Base-by-base conservation (phyloP, 2,888 invertebrate genomes). In the Rhingia rostrata region DNA sequence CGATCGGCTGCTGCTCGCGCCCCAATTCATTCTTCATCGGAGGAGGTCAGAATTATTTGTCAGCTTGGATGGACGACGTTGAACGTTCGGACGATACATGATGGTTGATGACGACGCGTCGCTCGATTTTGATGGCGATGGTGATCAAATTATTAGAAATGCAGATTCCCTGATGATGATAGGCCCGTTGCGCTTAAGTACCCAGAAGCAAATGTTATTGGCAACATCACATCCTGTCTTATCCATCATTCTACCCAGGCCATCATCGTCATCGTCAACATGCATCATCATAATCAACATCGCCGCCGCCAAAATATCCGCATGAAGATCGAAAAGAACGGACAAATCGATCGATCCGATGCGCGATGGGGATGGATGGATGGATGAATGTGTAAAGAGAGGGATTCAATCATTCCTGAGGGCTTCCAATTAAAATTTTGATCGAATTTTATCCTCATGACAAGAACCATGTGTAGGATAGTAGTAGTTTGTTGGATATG, bases 401-500 rank as follows among this genome's bases (percentile, higher is more conserved):
- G 84, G 84, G 90, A 90, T 90, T 91, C 90, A 88, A 88, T 88
- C 89, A 90, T 91, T 90, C 90, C 91, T 90, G 89, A 89, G 90
- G 91, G 91, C 90, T 90, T 90, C 91, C 91, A 91, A 91, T 91
- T 91, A 91, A 91, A 91, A 91, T 91, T 90, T 91, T 91, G 91
- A 91, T 91, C 91, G 91, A 91, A 91, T 91, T 91, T 91, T 91
- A 87, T 87, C 87, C 86, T 82, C 83, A 83, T 80, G 86, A 86
- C 86, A 86, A 86, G 86, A 75, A 86, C 86, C 86, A 87, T 84
- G 69, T 84, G 83, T 79, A 58, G 54, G 53, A 12, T 32, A 43
- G 53, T 53, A 45, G 63, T 75, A 22, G 74, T 79, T 22, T 22
- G 22, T 22, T 22, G 37, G 12, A 14, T 12, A 51, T 12, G 32